These are phyloP conservation scores for Morinoia aosen DNA, from an alignment of 2,888 invertebrate genomes.

Conservation along the genomic window DNA sequence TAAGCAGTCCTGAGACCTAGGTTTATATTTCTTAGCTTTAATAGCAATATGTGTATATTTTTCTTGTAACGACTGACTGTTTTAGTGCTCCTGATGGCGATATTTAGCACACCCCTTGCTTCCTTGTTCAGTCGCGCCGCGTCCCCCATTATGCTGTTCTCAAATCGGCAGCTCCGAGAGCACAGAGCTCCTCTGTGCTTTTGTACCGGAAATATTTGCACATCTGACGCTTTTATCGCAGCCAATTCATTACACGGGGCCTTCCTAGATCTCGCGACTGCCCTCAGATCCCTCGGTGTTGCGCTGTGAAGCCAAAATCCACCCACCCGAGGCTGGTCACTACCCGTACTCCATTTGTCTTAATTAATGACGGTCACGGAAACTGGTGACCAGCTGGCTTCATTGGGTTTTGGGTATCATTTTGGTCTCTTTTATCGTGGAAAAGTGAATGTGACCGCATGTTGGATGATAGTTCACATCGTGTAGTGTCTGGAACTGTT, in stretches of 20 bases:
- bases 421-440: background rate
- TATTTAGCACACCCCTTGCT: background rate
- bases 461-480: background rate
- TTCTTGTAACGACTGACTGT: background rate
- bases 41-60: background rate
- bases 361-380: background rate
- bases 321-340: too few relatives aligned
- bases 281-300: background rate
- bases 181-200: constrained; percentile 19
- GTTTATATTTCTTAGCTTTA: background rate
- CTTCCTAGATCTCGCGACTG: constrained; percentile 26
- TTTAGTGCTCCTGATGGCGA: background rate
- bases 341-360: background rate
- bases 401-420: background rate
- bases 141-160: background rate
- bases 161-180: background rate
- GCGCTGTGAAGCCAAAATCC: background rate
- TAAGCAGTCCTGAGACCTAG: background rate
- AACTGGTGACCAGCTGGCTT: background rate
- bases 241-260: background rate
- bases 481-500: too few relatives aligned
- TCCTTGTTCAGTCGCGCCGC: background rate
- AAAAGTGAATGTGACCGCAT: background rate
- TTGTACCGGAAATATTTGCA: constrained; percentile 37
- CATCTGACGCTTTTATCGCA: constrained; percentile 27